These are phyloP conservation scores for Tachypleus tridentatus DNA, from an alignment of 1,140 invertebrate genomes.

Conservation along the genomic window DNA sequence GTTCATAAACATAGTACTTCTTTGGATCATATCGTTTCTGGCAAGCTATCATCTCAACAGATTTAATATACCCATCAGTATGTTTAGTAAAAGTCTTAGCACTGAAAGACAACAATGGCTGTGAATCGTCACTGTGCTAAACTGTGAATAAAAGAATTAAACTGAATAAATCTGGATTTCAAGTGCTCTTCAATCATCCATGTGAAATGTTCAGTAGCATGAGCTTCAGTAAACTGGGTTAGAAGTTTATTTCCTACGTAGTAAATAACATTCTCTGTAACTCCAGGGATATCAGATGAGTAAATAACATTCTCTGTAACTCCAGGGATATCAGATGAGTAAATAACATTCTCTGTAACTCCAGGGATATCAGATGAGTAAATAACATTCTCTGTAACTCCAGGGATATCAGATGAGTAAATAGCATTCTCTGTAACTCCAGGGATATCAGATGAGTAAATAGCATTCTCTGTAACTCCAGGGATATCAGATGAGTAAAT, in stretches of 20 bases:
- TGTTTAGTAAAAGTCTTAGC: constrained; percentile 70
- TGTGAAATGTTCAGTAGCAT: constrained; percentile 85
- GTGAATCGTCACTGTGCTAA: constrained; percentile 66
- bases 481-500: constrained; percentile 81
- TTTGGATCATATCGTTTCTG: constrained; percentile 94
- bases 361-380: constrained; percentile 87
- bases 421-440: no score
- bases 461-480: constrained; percentile 81
- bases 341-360: no score
- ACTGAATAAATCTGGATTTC: constrained; percentile 68
- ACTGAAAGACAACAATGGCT: constrained; percentile 79
- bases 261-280: constrained; percentile 75
- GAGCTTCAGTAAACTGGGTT: constrained; percentile 79
- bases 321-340: constrained; percentile 84
- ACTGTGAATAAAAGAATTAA: constrained; percentile 97
- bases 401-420: constrained; percentile 85
- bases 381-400: no score
- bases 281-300: no score
- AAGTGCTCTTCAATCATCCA: constrained; percentile 62
- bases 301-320: no score
- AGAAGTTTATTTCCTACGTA: constrained; percentile 84
- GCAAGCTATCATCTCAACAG: constrained; percentile 71
- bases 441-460: constrained; percentile 83
- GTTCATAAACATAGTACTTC: constrained; percentile 94
- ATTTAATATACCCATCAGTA: constrained; percentile 76